A percentile compares a stretch with the other conserved stretches of the same genome.
These are phyloP conservation scores for Cheilinus undulatus DNA, from an alignment of 2,113 vertebrate species.

Conservation along the genomic window DNA sequence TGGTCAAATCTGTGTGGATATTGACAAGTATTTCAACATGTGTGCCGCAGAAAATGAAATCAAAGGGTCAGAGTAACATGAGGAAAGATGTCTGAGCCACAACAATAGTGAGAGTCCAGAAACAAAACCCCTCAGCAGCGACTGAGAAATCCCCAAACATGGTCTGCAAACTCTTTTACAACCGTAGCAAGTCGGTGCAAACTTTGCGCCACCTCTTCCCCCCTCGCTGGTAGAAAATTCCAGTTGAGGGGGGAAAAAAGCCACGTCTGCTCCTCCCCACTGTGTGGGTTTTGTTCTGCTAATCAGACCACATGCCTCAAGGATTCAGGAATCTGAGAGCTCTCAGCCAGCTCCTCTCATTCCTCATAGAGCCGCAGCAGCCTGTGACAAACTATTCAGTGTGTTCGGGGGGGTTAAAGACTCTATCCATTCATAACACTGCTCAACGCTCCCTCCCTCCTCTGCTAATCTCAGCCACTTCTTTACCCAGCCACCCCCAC, in stretches of 20 bases:
- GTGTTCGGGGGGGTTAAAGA: constrained; percentile 79
- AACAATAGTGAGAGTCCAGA: constrained; percentile 25
- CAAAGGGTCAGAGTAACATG: neutral
- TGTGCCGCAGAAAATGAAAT: neutral
- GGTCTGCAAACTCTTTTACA: constrained; percentile 54
- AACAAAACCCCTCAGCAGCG: constrained; percentile 40
- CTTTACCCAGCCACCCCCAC: constrained; percentile 48
- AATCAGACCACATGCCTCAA: constrained; percentile 85
- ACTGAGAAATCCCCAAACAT: constrained; percentile 55
- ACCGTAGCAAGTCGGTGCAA: constrained; percentile 58
- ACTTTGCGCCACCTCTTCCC: constrained; percentile 65
- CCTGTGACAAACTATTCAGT: constrained; percentile 82
- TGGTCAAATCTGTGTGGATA: constrained; percentile 14
- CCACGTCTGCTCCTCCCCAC: constrained; percentile 80
- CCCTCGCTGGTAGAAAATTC: constrained; percentile 73
- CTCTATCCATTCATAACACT: constrained; percentile 83
- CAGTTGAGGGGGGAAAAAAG: constrained; percentile 45
- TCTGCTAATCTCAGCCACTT: constrained; percentile 68
- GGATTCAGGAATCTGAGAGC: constrained; percentile 80
- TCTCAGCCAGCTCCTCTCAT: constrained; percentile 77
- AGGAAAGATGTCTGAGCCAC: constrained; percentile 7
- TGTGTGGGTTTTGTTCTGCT: constrained; percentile 83
- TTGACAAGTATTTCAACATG: constrained; percentile 12
- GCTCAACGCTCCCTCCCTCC: constrained; percentile 54
- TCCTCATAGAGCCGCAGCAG: constrained; percentile 78